Conservation (phyloP, 2,113 vertebrate genomes). For the Emydura subglobosa region DNA sequence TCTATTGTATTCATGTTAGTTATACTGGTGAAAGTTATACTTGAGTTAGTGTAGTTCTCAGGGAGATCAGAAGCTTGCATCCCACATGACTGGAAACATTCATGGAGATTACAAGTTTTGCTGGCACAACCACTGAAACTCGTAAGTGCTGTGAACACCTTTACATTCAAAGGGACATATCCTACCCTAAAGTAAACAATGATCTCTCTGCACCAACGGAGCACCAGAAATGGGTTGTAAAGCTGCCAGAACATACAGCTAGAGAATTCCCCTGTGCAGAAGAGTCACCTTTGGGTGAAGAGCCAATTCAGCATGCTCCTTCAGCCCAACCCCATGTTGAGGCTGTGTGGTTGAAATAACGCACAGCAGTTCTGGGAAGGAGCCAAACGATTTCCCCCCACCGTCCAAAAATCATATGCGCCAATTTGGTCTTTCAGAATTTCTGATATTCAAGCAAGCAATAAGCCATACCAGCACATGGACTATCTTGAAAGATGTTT, state of each 20-base stretch:
- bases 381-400: not conserved
- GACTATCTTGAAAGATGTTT: not conserved
- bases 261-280: too few species aligned
- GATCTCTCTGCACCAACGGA: not conserved
- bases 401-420: not conserved
- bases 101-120: not conserved
- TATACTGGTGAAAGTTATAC: not conserved
- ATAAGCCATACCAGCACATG: not conserved
- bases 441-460: not conserved
- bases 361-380: not conserved
- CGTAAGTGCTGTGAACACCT: not conserved
- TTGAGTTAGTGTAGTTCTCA: not conserved
- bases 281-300: too few species aligned
- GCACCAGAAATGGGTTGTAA: not conserved
- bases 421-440: not conserved
- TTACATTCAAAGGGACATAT: not conserved
- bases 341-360: not conserved
- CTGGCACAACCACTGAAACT: not conserved
- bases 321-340: not conserved
- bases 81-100: not conserved
- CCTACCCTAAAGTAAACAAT: not conserved
- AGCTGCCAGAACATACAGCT: too few species aligned
- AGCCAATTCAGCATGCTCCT: not conserved
- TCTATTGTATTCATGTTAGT: not conserved
- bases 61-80: not conserved